A percentile compares a stretch with the other conserved stretches of the same genome.
These are phyloP conservation scores for Nezara viridula DNA, from an alignment of 2,888 invertebrate genomes.

Conservation along the genomic window DNA sequence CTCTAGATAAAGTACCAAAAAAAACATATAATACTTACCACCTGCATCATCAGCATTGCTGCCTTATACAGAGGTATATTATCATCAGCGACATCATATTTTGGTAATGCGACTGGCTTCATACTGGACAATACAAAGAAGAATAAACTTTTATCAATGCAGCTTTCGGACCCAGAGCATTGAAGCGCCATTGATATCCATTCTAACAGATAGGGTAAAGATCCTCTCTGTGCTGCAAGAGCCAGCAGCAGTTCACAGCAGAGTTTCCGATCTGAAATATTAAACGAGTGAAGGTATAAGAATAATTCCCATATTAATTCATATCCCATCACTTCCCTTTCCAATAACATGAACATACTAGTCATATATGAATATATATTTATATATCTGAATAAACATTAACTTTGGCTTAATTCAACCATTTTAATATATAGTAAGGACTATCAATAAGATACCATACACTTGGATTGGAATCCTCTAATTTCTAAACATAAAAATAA, in stretches of 20 bases:
- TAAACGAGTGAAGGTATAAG: conserved; percentile 8
- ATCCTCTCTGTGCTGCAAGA: conserved; percentile 75
- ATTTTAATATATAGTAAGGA: background rate
- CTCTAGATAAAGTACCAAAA: too few relatives aligned
- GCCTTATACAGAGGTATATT: conserved; percentile 71
- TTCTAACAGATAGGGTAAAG: conserved; percentile 74
- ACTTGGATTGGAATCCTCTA: too few relatives aligned
- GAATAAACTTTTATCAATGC: conserved; percentile 63
- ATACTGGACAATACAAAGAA: conserved; percentile 61
- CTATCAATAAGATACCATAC: background rate
- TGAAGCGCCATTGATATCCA: conserved; percentile 76
- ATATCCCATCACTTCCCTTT: background rate
- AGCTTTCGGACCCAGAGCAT: conserved; percentile 66
- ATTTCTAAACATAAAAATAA: too few relatives aligned
- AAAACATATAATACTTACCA: conserved; percentile 58
- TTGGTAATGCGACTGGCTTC: conserved; percentile 57
- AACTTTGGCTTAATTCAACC: background rate
- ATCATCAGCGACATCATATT: conserved; percentile 60
- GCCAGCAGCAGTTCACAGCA: conserved; percentile 73
- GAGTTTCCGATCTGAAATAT: conserved; percentile 68
- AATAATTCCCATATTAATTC: background rate
- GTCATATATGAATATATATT: background rate
- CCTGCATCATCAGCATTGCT: conserved; percentile 72
- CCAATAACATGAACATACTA: background rate
- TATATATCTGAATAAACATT: background rate